phyloP scores from a whole-genome alignment of 2,113 vertebrate species.

The Sus scrofa region T2T-Sscrofa CM000812.6:5341501-5342000 shows the following conservation, averaged over 20 bases:
- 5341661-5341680: constrained; percentile 70
- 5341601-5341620: constrained; percentile 60
- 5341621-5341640: constrained; percentile 66
- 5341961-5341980: background rate
- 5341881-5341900: background rate
- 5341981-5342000: background rate
- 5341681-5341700: constrained; percentile 76
- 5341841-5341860: constrained; percentile 31
- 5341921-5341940: background rate
- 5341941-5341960: background rate
- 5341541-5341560: background rate
- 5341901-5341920: background rate
- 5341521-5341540: background rate
- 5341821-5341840: constrained; percentile 61
- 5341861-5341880: background rate
- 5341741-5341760: constrained; percentile 70
- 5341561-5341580: background rate
- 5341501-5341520: background rate
- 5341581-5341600: constrained; percentile 30
- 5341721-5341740: constrained; percentile 62
- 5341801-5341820: constrained; percentile 64
- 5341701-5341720: constrained; percentile 75
- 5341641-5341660: constrained; percentile 72
- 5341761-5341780: constrained; percentile 69
- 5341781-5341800: constrained; percentile 71